These are phyloP conservation scores for Anarsia innoxiella DNA, from an alignment of 2,888 invertebrate species.

Conservation along the genomic window DNA sequence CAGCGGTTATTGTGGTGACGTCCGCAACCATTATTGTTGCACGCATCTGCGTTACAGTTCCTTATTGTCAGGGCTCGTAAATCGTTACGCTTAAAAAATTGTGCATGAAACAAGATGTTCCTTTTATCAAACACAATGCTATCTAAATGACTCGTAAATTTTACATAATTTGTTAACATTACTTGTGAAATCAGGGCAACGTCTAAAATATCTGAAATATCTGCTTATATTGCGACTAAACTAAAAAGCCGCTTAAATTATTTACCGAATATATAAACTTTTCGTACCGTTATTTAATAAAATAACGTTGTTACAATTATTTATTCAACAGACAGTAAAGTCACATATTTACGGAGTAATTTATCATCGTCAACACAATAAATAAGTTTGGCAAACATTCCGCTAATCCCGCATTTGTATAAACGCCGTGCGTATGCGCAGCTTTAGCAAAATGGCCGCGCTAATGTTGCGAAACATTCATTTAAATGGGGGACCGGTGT, in stretches of 20 bases:
- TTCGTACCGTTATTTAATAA: no score
- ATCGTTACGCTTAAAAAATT: constrained; percentile 32
- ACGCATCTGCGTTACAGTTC: constrained; percentile 55
- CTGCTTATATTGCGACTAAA: no score
- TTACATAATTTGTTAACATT: constrained; percentile 7
- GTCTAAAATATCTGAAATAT: no score
- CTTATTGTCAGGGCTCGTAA: constrained; percentile 40
- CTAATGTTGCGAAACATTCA: constrained; percentile 64
- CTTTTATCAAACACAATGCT: constrained; percentile 4
- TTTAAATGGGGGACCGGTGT: constrained; percentile 63
- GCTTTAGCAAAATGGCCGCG: constrained; percentile 55
- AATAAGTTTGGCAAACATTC: constrained; percentile 57
- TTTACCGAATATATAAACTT: no score
- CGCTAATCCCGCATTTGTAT: constrained; percentile 48
- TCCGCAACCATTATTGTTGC: constrained; percentile 66
- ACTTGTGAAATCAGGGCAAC: not conserved
- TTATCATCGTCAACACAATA: constrained; percentile 51
- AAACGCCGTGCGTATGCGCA: constrained; percentile 45
- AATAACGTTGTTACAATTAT: no score
- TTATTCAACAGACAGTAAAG: no score
- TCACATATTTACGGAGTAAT: constrained; percentile 34
- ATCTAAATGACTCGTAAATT: constrained; percentile 6
- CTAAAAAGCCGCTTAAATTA: no score
- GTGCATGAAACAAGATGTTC: constrained; percentile 29
- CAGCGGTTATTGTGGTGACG: constrained; percentile 66